These are phyloP conservation scores for Torymus aiolomorphi DNA, from an alignment of 2,888 invertebrate species.

Conservation along the genomic window DNA sequence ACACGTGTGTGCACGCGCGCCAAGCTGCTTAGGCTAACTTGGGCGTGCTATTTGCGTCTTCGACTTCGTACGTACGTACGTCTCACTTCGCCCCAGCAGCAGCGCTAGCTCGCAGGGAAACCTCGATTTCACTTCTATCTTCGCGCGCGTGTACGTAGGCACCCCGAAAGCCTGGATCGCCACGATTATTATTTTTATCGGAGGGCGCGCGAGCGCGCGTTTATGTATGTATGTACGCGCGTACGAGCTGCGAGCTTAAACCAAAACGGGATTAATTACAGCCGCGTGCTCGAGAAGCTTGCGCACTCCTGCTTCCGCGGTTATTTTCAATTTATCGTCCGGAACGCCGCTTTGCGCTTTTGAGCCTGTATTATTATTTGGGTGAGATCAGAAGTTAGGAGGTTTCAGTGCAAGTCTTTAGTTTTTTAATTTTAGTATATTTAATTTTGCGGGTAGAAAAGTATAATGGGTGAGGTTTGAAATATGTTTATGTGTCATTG, in stretches of 20 bases:
- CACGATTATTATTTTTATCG: conserved; percentile 47
- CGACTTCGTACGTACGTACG: conserved; percentile 71
- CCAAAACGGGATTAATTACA: conserved; percentile 47
- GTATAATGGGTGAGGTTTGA: no score
- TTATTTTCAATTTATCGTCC: conserved; percentile 46
- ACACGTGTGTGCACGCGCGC: conserved; percentile 46
- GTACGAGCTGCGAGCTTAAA: conserved; percentile 33
- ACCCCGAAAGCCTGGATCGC: background rate
- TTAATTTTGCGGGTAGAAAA: no score
- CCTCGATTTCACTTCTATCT: conserved; percentile 52
- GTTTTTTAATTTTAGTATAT: no score
- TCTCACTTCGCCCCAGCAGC: conserved; percentile 60
- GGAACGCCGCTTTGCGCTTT: conserved; percentile 39
- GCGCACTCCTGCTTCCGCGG: conserved; percentile 29
- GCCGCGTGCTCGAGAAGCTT: background rate
- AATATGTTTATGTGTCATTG: no score
- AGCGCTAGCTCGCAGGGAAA: conserved; percentile 23
- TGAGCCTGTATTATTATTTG: conserved; percentile 37
- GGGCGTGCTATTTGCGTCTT: conserved; percentile 75
- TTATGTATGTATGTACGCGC: background rate
- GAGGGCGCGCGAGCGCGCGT: background rate
- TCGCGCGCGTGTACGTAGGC: background rate
- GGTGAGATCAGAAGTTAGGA: conserved; percentile 2
- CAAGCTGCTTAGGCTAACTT: conserved; percentile 74
- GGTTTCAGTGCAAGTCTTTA: no score